Conservation (phyloP, 2,888 invertebrate genomes). For the Plutella xylostella region DNA sequence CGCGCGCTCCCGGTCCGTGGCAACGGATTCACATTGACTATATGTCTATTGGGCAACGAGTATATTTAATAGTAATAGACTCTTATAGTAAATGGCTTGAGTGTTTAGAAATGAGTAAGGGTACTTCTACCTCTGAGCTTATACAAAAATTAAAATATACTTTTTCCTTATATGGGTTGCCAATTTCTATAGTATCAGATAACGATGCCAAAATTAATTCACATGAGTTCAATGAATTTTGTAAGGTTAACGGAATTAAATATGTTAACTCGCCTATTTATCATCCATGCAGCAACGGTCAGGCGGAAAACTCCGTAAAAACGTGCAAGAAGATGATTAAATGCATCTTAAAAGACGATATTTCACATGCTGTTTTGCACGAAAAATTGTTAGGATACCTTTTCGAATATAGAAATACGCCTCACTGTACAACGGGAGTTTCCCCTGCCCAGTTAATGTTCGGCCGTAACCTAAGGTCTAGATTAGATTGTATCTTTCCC, state of each 20-base stretch:
- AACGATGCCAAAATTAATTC: conserved; percentile 5
- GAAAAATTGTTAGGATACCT: background rate
- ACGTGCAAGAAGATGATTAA: too few species aligned
- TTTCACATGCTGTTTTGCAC: background rate
- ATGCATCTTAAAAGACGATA: too few species aligned
- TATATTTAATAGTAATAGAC: too few species aligned
- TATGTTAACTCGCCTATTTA: conserved; percentile 5
- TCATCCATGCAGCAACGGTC: conserved; percentile 11
- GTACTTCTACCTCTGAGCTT: background rate
- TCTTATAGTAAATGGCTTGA: conserved; percentile 11
- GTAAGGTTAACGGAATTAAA: conserved; percentile 3
- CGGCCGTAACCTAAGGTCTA: background rate
- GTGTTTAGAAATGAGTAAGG: conserved; percentile 6
- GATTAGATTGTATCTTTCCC: background rate
- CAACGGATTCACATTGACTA: too few species aligned
- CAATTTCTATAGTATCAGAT: conserved; percentile 2
- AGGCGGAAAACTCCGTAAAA: too few species aligned
- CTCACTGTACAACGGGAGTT: background rate
- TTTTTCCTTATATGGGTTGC: conserved; percentile 9
- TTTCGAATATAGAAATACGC: background rate
- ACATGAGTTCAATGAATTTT: background rate
- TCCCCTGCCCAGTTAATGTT: conserved; percentile 1
- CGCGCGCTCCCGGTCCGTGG: too few species aligned
- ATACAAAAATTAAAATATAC: conserved; percentile 8
- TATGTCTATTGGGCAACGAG: too few species aligned